Conservation (phyloP, 2,113 vertebrate genomes). For the Myanophis thanlyinensis region DNA sequence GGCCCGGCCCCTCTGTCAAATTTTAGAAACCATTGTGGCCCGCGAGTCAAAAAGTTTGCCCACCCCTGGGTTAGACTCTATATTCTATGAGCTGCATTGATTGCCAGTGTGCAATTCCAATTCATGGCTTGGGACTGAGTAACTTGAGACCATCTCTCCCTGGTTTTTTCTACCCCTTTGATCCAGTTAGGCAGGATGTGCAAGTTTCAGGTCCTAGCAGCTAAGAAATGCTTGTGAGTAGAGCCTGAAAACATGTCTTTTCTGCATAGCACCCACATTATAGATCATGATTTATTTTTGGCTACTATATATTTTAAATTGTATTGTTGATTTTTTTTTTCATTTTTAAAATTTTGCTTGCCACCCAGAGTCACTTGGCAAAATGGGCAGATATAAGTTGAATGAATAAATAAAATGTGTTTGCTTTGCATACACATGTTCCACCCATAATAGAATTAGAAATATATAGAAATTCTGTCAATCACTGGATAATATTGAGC, state of each 20-base stretch:
- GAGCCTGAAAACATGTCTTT: too few species aligned
- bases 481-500: background rate
- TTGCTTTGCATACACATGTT: background rate
- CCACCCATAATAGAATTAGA: background rate
- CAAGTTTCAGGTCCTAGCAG: too few species aligned
- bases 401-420: background rate
- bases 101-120: background rate
- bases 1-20: too few species aligned
- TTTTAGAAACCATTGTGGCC: too few species aligned
- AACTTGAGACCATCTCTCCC: background rate
- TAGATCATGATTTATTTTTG: background rate
- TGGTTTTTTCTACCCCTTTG: background rate
- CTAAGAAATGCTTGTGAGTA: too few species aligned
- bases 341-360: background rate
- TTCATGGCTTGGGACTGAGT: background rate
- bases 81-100: background rate
- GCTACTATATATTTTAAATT: background rate
- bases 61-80: too few species aligned
- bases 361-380: background rate
- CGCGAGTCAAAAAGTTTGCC: too few species aligned
- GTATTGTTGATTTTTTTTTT: background rate
- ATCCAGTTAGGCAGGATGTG: too few species aligned
- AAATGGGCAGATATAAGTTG: background rate
- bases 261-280: too few species aligned
- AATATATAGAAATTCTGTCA: background rate